phyloP scores from a whole-genome alignment of 2,888 invertebrate species.

The Drosophila rubida region DNA sequence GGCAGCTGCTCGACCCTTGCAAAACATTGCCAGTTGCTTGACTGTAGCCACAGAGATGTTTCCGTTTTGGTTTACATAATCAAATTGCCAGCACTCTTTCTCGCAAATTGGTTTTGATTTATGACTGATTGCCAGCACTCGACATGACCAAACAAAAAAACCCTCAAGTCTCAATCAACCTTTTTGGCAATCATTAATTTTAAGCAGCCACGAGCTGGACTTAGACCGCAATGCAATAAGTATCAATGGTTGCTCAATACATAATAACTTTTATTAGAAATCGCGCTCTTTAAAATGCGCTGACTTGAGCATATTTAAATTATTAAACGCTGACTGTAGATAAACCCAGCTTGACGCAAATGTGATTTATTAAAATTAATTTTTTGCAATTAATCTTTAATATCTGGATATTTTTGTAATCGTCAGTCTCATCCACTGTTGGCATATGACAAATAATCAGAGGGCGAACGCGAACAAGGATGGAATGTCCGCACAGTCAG shows the following conservation, averaged over 20 bases:
- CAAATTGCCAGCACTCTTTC: slow-evolving; percentile 31
- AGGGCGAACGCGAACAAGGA: slow-evolving; percentile 47
- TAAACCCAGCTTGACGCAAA: neutral
- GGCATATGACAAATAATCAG: slow-evolving; percentile 40
- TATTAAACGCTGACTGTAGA: neutral
- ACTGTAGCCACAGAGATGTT: slow-evolving; percentile 12
- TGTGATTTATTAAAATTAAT: neutral
- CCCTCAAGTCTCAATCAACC: slow-evolving; percentile 44
- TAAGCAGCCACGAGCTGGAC: neutral
- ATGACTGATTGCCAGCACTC: slow-evolving; percentile 38
- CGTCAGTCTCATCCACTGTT: slow-evolving; percentile 29
- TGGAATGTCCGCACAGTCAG: slow-evolving; percentile 29
- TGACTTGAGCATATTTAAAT: neutral
- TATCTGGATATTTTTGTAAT: neutral
- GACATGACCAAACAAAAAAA: slow-evolving; percentile 12
- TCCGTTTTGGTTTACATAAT: slow-evolving; percentile 36
- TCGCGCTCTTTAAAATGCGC: neutral
- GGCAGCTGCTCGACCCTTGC: neutral
- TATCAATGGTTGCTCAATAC: no score
- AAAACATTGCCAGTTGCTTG: slow-evolving; percentile 24
- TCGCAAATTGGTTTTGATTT: slow-evolving; percentile 49
- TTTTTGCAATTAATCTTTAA: neutral
- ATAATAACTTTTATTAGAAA: no score
- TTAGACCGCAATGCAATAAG: no score
- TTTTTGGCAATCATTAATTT: slow-evolving; percentile 48